Base-by-base conservation (phyloP, 2,113 vertebrate genomes). In the Nyctereutes procyonoides region DNA sequence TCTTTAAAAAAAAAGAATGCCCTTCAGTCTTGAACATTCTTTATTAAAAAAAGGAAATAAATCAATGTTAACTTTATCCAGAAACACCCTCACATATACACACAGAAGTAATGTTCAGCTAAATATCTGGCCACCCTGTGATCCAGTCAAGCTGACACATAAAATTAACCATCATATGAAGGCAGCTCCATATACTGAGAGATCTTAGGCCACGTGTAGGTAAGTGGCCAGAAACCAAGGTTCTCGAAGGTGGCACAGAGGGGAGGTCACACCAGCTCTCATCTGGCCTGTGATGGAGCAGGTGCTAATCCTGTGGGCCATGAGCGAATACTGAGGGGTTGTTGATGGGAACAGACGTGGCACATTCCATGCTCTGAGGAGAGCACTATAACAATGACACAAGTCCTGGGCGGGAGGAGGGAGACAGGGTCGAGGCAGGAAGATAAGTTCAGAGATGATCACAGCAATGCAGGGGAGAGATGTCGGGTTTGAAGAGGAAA, bases 271-370 rank as follows among this genome's bases (percentile, higher is more conserved):
- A 38, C 3, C 3, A 17, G 24, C 26, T 55, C 19, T 38, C 19
- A 9, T 28, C 28, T 20, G 43, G n/a, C 85, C 81, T n/a, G 32
- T 28, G n/a, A 32, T 28, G 20, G 24, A 65, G 28, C 22, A 53
- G 32, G 0, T 43, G 22, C 38, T 67, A 74, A 58, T 30, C 28
- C 53, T 53, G 11, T 35, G 13, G 19, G 10, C n/a, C 1, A 2
- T 1, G 12, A 16, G 1, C 15, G 43, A 22, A 87, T 22, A 48
- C 7, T 2, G 51, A 58, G 53, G 5, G 1, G 8, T 8, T 0
- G 0, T 1, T n/a, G 43, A 55, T 67, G 63, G 71, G 26, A 22
- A 81, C 53, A 24, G 35, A 62, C 15, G n/a, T 7, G 51, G 24
- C 4, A 4, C 67, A 26, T 3, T 65, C 30, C 13, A 19, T 58